Conservation (phyloP, 2,888 invertebrate genomes). For the Clusia tigrina region DNA sequence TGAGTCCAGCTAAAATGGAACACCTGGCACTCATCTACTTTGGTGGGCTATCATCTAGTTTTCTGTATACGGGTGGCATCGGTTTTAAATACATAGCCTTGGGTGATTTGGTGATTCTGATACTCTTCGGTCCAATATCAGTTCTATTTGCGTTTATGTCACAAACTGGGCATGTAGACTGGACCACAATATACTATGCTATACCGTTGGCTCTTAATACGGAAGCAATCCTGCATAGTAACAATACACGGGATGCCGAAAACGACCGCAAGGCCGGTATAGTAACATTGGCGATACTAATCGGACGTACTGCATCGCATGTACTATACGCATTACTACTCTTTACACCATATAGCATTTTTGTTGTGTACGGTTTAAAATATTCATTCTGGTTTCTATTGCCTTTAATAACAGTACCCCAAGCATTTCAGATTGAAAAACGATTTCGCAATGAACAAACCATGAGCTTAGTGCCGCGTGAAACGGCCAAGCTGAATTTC, state of each 20-base stretch:
- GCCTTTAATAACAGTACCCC: conserved; percentile 85
- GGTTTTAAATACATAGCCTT: conserved; percentile 95
- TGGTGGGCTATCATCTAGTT: conserved; percentile 93
- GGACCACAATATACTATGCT: conserved; percentile 91
- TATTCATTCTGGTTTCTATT: conserved; percentile 89
- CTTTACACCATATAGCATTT: conserved; percentile 89
- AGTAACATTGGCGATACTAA: conserved; percentile 92
- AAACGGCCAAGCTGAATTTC: conserved; percentile 89
- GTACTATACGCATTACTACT: conserved; percentile 87
- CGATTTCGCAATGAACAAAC: conserved; percentile 81
- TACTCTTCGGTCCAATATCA: conserved; percentile 93
- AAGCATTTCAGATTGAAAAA: conserved; percentile 90
- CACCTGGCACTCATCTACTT: conserved; percentile 94
- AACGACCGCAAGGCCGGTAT: conserved; percentile 89
- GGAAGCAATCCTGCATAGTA: conserved; percentile 94
- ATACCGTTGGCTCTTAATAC: conserved; percentile 93
- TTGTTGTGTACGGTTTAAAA: conserved; percentile 84
- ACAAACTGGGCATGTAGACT: conserved; percentile 90
- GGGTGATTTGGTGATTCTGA: conserved; percentile 89
- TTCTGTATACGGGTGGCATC: conserved; percentile 95
- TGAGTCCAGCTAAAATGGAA: conserved; percentile 93
- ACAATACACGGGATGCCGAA: conserved; percentile 91
- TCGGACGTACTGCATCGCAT: conserved; percentile 91
- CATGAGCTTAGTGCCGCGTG: conserved; percentile 83
- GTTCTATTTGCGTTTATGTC: conserved; percentile 93